A percentile compares a stretch with the other conserved stretches of the same genome.
Conservation (phyloP, 2,888 invertebrate species). For the Mantis religiosa region DNA sequence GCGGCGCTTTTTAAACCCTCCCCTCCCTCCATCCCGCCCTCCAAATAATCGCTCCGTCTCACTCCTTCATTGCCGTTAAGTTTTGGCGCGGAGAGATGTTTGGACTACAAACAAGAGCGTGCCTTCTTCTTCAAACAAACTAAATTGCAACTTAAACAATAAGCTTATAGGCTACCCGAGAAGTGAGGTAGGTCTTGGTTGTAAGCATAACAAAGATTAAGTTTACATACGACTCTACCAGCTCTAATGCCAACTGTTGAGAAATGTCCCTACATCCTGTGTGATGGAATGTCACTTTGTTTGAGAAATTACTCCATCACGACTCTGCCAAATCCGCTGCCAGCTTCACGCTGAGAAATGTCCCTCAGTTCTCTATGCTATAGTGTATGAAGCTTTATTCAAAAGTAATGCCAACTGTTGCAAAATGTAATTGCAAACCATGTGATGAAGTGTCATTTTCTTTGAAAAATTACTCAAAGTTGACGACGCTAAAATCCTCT, state of each 20-base stretch:
- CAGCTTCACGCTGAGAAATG: no score
- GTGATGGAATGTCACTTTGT: not conserved
- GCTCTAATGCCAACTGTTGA: not conserved
- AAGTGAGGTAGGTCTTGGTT: not conserved
- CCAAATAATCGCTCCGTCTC: not conserved
- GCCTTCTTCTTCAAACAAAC: slow-evolving; percentile 27
- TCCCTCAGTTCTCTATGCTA: no score
- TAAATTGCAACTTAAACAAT: slow-evolving; percentile 27
- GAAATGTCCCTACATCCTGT: not conserved
- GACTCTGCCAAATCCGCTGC: no score
- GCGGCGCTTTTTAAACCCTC: slow-evolving; percentile 8
- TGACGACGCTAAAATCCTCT: no score
- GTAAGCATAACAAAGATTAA: not conserved
- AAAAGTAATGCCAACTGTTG: no score
- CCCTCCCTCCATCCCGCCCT: not conserved
- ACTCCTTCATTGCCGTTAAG: not conserved
- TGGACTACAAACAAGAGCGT: slow-evolving; percentile 21
- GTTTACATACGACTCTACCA: not conserved
- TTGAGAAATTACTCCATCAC: not conserved
- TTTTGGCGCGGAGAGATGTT: slow-evolving; percentile 15
- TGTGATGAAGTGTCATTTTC: no score
- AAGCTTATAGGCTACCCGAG: not conserved
- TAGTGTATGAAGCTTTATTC: no score
- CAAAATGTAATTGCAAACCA: no score
- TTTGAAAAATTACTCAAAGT: no score